These are phyloP conservation scores for Argya squamiceps DNA, from an alignment of 2,797 vertebrate genomes.

Conservation along the genomic window DNA sequence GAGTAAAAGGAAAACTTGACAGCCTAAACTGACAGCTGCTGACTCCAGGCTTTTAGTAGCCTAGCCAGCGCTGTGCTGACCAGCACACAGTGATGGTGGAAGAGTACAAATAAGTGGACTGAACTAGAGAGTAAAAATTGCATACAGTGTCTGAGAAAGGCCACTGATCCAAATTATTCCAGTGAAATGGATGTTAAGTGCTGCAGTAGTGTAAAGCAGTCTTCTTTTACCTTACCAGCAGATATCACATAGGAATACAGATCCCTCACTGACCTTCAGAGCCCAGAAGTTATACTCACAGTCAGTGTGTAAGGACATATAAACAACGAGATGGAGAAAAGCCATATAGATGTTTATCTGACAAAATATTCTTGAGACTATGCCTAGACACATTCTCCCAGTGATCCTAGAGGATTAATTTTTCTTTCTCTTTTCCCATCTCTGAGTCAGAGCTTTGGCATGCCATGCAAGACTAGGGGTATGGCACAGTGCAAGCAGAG, in stretches of 20 bases:
- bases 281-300: neutral
- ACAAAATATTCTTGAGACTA: neutral
- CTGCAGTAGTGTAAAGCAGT: neutral
- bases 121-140: neutral
- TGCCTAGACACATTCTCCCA: neutral
- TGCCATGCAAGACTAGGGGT: neutral
- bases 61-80: neutral
- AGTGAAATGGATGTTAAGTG: neutral
- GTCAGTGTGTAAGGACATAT: neutral
- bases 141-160: neutral
- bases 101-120: neutral
- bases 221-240: neutral
- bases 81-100: neutral
- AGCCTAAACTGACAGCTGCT: neutral
- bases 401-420: neutral
- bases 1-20: neutral
- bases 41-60: neutral
- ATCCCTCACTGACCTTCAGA: neutral
- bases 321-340: neutral
- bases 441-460: neutral
- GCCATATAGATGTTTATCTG: neutral
- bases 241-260: neutral
- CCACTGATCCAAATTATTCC: neutral
- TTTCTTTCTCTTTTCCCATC: neutral
- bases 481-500: accelerated